Evolutionary conservation across 2,888 invertebrate genomes (phyloP), one percentile per base, ranked within the genome.

Genomic region (Coleophora deauratella): DNA sequence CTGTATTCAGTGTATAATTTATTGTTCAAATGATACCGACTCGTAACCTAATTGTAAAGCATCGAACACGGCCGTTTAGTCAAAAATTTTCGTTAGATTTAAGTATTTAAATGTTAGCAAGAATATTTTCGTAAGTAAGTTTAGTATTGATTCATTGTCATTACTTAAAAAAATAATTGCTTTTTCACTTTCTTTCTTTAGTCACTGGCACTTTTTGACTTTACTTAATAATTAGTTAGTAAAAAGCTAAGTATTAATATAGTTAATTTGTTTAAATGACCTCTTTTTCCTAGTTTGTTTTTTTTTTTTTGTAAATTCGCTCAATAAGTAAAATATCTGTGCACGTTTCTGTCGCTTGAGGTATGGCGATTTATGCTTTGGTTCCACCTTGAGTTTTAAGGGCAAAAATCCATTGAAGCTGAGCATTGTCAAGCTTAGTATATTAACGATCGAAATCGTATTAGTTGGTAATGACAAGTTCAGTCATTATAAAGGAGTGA

Each of bases 1-100:
- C 37, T 68, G 62, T 68, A 58, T 62, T 59, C 57, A 52, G 56
- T 50, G 39, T 45, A 35, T 49, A 45, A 43, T 42, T 45, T 45
- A 39, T 49, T 42, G 38, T 33, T 32, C 10, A 21, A 21, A 21
- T 21, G 42, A 33, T 42, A 38, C 38, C 43, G 28, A 41, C 27
- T 41, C 36, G 12, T 42, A 35, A 36, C 27, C 32, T 38, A 35
- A 38, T 27, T 62, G 51, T 57, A 61, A 63, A 74, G 76, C 76
- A 79, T 80, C 75, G 75, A 82, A 80, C 72, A 74, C 74, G 78
- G 75, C 74, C 70, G 66, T 59, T 72, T 79, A 81, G 79, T 82
- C 79, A 79, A 77, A 70, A 62, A 61, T 61, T 75, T 78, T 78
- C 59, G 71, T 80, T 81, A 79, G 76, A 53, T 55, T 61, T 80